Base-by-base conservation (phyloP, 2,888 invertebrate genomes). In the Tenthredo mesomela region DNA sequence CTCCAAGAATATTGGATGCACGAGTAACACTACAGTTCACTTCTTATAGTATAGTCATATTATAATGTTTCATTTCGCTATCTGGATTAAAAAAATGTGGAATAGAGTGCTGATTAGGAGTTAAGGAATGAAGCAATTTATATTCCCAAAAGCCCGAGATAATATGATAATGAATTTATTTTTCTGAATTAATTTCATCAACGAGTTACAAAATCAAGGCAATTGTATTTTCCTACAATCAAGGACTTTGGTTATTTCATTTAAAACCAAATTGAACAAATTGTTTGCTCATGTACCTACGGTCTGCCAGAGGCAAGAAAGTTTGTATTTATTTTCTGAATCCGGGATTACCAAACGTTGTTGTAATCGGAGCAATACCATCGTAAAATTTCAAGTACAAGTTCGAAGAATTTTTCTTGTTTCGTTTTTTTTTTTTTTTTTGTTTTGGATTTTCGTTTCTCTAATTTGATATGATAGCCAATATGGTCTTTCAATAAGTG, bases 251-350 rank as follows among this genome's bases (percentile, higher is more conserved):
- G 75, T 77, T 77, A 29, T 50, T 77, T 29, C 29, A 77, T 50
- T 77, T 33, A 54, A 50, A 50, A 54, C 25, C 50, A 2, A 18
- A 77, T 29, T 47, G 15, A 29, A 77, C 47, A 18, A 33, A 77
- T 50, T 50, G 75, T 50, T 77, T 77, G 5, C 50, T 9, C 2
- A 18, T 61, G 25, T 47, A 40, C 43, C 40, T 9, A 29, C 18
- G 75, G 15, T 50, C 15, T 21, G 15, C 71, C 18, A 43, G 21
- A 40, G 40, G 40, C 29, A 7, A 40, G 47, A 33, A 77, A 50
- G 25, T 40, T 54, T 77, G n/a, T 73, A 73, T 77, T 77, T 54
- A 50, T 77, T 77, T 77, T 54, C 50, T 33, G 29, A 50, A 33
- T 50, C n/a, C 33, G 10, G 54, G 50, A 40, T 43, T 40, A 29